Percentiles rank a stretch among this genome's conserved stretches.
These are phyloP conservation scores for Stichopus horrens DNA, from an alignment of 53 echinoderm and acorn worm genomes.

Conservation along the genomic window DNA sequence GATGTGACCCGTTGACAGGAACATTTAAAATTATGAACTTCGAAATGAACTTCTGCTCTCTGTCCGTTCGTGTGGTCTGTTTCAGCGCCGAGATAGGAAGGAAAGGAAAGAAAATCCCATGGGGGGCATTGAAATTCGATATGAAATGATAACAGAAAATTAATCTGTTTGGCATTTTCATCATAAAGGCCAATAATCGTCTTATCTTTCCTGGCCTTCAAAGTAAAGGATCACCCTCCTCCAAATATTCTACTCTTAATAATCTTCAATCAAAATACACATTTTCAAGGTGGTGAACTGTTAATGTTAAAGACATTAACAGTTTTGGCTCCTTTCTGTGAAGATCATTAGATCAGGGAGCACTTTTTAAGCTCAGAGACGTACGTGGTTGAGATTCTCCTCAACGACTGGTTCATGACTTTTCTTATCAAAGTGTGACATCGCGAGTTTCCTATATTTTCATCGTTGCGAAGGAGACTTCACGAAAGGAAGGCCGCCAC, in stretches of 20 bases:
- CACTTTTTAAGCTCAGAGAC: background rate
- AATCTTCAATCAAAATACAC: background rate
- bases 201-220: background rate
- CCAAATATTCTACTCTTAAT: background rate
- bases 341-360: background rate
- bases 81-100: no score
- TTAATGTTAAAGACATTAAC: background rate
- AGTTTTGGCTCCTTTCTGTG: background rate
- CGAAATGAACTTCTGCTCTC: no score
- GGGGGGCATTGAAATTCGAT: no score
- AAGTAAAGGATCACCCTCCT: background rate
- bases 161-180: background rate
- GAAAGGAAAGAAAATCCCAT: no score
- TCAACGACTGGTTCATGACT: background rate
- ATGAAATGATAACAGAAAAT: no score
- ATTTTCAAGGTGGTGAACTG: background rate
- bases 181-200: background rate
- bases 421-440: background rate
- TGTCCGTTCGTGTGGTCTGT: no score
- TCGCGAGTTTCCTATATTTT: no score
- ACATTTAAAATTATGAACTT: no score
- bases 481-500: no score
- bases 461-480: no score
- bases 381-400: background rate
- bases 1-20: no score